Percentiles rank a stretch among this genome's conserved stretches.
phyloP scores from a whole-genome alignment of 92 coral and sea anemone species.

The Parazoanthus swiftii region DNA sequence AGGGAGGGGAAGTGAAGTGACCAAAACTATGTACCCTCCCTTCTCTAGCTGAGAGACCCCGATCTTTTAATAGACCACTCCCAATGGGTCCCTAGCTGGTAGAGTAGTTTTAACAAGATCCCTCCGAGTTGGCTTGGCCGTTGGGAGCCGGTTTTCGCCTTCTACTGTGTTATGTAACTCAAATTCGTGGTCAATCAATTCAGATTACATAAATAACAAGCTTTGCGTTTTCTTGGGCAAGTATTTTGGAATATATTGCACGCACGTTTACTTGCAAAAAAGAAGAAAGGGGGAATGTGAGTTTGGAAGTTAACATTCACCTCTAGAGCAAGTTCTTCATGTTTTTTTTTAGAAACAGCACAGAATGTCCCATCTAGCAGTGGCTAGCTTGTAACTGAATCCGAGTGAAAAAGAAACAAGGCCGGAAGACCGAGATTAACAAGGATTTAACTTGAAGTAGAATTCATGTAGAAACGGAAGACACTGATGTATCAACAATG shows the following conservation, averaged over 20 bases:
- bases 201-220: background rate
- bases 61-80: background rate
- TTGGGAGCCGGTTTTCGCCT: background rate
- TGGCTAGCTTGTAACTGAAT: background rate
- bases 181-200: background rate
- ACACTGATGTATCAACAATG: background rate
- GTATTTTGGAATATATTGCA: background rate
- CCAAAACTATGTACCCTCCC: background rate
- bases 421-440: background rate
- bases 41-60: background rate
- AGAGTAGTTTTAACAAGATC: background rate
- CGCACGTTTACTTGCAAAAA: too few species aligned
- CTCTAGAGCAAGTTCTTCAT: background rate
- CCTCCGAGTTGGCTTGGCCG: background rate
- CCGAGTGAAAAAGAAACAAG: background rate
- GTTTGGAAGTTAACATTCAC: background rate
- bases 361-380: background rate
- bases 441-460: background rate
- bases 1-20: too few species aligned
- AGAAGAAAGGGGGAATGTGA: background rate
- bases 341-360: background rate
- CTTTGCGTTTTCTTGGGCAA: background rate
- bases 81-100: background rate
- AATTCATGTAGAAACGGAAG: background rate
- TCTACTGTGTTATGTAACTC: background rate